These are phyloP conservation scores for Mactra quadrangularis DNA, from an alignment of 1,140 invertebrate genomes.

Conservation along the genomic window DNA sequence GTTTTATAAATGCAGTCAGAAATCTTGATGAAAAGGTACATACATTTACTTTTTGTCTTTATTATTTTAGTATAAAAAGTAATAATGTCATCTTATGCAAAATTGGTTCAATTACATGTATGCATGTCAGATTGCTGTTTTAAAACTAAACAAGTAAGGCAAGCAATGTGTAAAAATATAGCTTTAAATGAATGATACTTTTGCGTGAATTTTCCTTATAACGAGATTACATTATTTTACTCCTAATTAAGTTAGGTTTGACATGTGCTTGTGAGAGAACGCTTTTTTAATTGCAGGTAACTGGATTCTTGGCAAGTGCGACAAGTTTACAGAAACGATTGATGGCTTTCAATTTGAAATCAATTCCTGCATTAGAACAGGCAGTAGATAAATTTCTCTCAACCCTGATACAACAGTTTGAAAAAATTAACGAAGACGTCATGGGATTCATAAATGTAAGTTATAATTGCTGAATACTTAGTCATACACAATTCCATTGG, in stretches of 20 bases:
- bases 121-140: no score
- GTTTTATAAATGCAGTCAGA: constrained; percentile 59
- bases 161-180: no score
- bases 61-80: no score
- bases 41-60: no score
- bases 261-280: no score
- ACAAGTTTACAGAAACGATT: neutral
- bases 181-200: no score
- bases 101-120: no score
- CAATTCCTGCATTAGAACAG: constrained; percentile 61
- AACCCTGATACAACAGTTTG: constrained; percentile 59
- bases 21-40: constrained; percentile 67
- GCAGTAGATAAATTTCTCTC: constrained; percentile 58
- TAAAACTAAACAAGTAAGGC: no score
- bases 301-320: neutral
- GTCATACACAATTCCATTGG: neutral
- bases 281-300: neutral
- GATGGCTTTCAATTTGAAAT: constrained; percentile 57
- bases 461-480: neutral
- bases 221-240: no score
- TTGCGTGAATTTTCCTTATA: no score
- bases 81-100: no score
- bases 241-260: no score
- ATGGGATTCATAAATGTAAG: constrained; percentile 73
- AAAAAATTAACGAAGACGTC: constrained; percentile 68